Base-by-base conservation (phyloP, 2,797 vertebrate species). In the Epinephelus awoara region DNA sequence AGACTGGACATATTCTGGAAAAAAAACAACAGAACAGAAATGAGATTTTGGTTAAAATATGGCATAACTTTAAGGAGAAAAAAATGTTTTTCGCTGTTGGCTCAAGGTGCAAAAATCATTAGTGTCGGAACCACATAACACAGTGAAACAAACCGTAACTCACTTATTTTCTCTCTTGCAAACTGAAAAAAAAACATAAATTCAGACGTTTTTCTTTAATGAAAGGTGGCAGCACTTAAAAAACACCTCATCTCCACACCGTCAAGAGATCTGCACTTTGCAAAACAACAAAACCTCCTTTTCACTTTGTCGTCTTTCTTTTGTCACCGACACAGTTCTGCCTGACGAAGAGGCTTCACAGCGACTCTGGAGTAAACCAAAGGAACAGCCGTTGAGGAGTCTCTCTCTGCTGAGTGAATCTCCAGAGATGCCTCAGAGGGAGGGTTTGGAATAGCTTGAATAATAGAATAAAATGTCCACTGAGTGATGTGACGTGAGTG, bases 381-480 rank as follows among this genome's bases (percentile, higher is more conserved):
- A 62, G 57, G 5, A 84, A 1, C 79, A 71, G 83, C 69, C 38
- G 38, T 57, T 67, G 51, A 79, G 56, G 23, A 70, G 67, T 46
- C 52, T 75, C 72, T 82, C 65, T 23, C 67, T 21, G 15, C 47
- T 10, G 29, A 71, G 75, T 21, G 34, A 71, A 50, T 77, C 77
- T 85, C 85, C 66, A 70, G 85, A 83, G 77, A 81, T 25, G 14
- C 49, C 42, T 18, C 44, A 82, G 71, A 57, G 61, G 27, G 66
- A 75, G 27, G 25, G 42, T 76, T 72, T 71, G 72, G 51, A 86
- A 76, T 56, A 72, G 76, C 50, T 70, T 44, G 58, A 72, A 82
- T 58, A 85, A 83, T 52, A 69, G 61, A 82, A 79, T 77, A 64
- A 84, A 85, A 79, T 68, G 85, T 79, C 64, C 83, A 66, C 23